Percentiles rank a stretch among this genome's conserved stretches.
phyloP scores from a whole-genome alignment of 2,797 vertebrate species.

The Scolopax rusticola region DNA sequence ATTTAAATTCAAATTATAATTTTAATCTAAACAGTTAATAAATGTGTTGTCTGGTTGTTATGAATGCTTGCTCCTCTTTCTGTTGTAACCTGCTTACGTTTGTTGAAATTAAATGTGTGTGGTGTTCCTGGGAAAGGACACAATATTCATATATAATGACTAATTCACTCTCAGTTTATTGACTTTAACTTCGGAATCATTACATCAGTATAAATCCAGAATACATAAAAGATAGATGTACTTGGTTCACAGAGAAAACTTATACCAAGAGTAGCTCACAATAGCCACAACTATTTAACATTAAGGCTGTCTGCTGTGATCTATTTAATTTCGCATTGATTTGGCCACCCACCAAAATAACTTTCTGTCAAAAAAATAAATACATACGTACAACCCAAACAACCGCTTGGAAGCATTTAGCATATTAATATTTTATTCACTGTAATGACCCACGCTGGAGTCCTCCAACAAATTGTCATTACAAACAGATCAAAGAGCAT shows the following conservation, averaged over 20 bases:
- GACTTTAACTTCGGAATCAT: slow-evolving; percentile 14
- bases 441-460: neutral
- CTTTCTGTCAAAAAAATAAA: neutral
- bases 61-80: neutral
- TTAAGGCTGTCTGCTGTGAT: neutral
- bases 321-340: neutral
- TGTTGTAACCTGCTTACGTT: neutral
- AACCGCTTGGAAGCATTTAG: neutral
- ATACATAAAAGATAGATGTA: neutral
- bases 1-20: slow-evolving; percentile 46
- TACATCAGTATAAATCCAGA: neutral
- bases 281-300: neutral
- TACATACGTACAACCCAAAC: neutral
- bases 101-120: slow-evolving; percentile 26
- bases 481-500: neutral
- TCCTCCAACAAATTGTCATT: neutral
- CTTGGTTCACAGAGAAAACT: neutral
- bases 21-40: slow-evolving; percentile 41
- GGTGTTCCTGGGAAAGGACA: neutral
- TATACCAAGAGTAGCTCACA: neutral
- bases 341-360: neutral
- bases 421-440: neutral
- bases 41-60: neutral
- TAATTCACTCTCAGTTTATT: neutral
- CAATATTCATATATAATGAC: neutral